Evolutionary conservation across 2,113 vertebrate genomes (phyloP), one percentile per base, ranked within the genome.

Genomic region (Cygnus atratus): DNA sequence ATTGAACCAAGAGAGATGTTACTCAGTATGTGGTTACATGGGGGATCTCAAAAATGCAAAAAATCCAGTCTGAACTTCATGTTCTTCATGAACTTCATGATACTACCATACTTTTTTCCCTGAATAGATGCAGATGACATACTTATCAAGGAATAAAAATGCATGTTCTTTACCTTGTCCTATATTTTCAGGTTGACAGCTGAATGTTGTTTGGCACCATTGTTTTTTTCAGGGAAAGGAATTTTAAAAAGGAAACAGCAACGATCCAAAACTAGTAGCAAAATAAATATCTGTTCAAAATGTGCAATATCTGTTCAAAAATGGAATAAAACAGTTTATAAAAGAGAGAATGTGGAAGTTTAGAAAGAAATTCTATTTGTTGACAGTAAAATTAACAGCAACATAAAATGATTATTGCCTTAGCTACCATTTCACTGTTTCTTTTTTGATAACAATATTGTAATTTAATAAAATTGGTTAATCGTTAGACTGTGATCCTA

Each of bases 401-500:
- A 12, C 29, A 13, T 72, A 85, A 87, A 76, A 76, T 35, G 5
- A 46, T 94, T 81, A 87, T 86, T 33, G 16, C 11, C 29, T 88
- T 75, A 90, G 65, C 61, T 92, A 50, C 48, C 4, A 1, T 68
- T 94, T 78, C 58, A 65, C 10, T 88, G 18, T 65, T 88, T 92
- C 26, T 88, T 61, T 50, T 77, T 82, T 65, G 74, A 82, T 68
- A 78, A 88, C 11, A 88, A 72, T 84, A 67, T 77, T 70, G 52
- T 37, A 61, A 87, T 94, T 65, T 81, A 84, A 92, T 81, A 77
- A 65, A 88, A 84, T 59, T 90, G 9, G 15, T 75, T 92, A 90
- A 88, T 88, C 88, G 68, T 16, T 93, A 84, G 61, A 93, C 72
- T 90, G 26, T 87, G 74, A 75, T 90, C 39, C 88, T 75, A 70